A percentile compares a stretch with the other conserved stretches of the same genome.
phyloP scores from a whole-genome alignment of 2,888 invertebrate genomes.

The Agonum fuliginosum region DNA sequence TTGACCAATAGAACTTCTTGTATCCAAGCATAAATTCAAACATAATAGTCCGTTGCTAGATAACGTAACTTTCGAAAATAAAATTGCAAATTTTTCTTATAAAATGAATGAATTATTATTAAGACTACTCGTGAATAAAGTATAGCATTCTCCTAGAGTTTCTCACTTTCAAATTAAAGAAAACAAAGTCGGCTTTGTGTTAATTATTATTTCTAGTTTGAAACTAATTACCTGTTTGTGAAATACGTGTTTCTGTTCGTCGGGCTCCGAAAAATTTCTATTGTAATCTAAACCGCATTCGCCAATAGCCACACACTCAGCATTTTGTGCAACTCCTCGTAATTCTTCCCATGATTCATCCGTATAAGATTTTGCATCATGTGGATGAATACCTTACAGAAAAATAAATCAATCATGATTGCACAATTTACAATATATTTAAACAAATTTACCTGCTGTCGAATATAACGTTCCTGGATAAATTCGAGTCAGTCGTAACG shows the following conservation, averaged over 20 bases:
- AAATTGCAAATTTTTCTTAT: no score
- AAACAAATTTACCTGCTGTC: constrained; percentile 82
- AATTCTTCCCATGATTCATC: constrained; percentile 88
- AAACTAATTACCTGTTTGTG: constrained; percentile 82
- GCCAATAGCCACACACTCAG: constrained; percentile 94
- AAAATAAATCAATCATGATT: constrained; percentile 34
- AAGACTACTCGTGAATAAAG: no score
- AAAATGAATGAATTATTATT: no score
- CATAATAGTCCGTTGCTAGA: no score
- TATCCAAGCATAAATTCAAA: no score
- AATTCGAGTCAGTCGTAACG: constrained; percentile 89
- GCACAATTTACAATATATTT: neutral
- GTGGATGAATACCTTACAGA: constrained; percentile 87
- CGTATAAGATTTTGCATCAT: constrained; percentile 91
- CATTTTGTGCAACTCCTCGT: constrained; percentile 83
- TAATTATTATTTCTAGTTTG: no score
- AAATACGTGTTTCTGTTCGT: constrained; percentile 89
- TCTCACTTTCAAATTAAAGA: neutral
- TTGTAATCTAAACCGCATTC: constrained; percentile 97
- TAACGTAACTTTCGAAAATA: no score
- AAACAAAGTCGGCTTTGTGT: no score
- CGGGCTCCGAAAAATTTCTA: constrained; percentile 94
- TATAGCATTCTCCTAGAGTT: no score
- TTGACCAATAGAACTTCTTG: no score
- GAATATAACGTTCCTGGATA: constrained; percentile 94